phyloP scores from a whole-genome alignment of 2,888 invertebrate genomes.

The Zhuqinia jingwanae region DNA sequence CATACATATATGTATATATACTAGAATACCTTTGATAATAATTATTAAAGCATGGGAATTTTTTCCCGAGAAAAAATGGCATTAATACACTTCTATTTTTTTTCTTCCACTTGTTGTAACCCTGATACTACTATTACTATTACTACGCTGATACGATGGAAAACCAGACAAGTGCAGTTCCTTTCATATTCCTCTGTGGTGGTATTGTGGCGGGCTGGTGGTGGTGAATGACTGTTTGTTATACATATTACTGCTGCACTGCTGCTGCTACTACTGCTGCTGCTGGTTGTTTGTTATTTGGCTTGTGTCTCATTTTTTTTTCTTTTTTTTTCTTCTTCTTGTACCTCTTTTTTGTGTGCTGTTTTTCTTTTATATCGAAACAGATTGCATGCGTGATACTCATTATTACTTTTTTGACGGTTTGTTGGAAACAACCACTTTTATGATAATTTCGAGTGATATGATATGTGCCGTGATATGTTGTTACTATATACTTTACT shows the following conservation, averaged over 20 bases:
- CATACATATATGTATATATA: too few species aligned
- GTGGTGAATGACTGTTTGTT: not conserved
- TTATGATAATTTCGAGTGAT: slow-evolving; percentile 62
- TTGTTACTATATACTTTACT: not conserved
- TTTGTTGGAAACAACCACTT: slow-evolving; percentile 35
- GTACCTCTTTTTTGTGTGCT: slow-evolving; percentile 63
- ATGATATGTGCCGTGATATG: slow-evolving; percentile 1
- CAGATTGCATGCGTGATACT: slow-evolving; percentile 70
- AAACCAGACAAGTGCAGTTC: not conserved
- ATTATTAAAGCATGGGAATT: too few species aligned
- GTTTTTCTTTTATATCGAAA: not conserved
- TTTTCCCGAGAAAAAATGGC: not conserved
- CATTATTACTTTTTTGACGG: slow-evolving; percentile 49
- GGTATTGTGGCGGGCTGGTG: too few species aligned
- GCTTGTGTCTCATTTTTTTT: slow-evolving; percentile 66
- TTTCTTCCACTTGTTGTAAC: not conserved
- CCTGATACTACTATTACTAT: not conserved
- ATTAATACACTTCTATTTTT: not conserved
- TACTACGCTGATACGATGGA: not conserved
- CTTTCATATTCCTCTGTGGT: not conserved
- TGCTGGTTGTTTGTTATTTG: slow-evolving; percentile 47
- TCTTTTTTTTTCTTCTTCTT: slow-evolving; percentile 42
- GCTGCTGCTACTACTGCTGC: too few species aligned
- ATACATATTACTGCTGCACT: too few species aligned
- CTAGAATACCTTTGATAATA: too few species aligned